A percentile compares a stretch with the other conserved stretches of the same genome.
These are phyloP conservation scores for Knipowitschia caucasica DNA, from an alignment of 2,797 vertebrate genomes.

Conservation along the genomic window DNA sequence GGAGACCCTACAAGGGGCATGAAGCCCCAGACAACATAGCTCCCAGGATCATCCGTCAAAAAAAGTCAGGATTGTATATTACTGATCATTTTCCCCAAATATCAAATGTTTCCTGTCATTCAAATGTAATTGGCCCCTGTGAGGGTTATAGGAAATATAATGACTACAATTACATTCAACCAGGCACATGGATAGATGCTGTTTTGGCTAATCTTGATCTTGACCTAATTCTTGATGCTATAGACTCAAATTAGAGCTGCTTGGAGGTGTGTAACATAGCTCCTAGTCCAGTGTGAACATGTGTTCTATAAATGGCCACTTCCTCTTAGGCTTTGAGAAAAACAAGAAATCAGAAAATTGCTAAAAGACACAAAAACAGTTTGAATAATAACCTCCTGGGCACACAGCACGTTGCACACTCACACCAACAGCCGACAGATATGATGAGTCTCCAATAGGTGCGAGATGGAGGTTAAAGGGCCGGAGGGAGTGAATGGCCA, in stretches of 20 bases:
- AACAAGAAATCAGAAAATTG: conserved; percentile 23
- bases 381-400: conserved; percentile 25
- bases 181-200: conserved; percentile 7
- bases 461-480: conserved; percentile 21
- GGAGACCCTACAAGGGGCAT: too few relatives aligned
- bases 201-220: neutral
- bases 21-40: too few relatives aligned
- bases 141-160: too few relatives aligned
- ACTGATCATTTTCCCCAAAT: too few relatives aligned
- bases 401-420: conserved; percentile 18
- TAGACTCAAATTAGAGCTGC: neutral
- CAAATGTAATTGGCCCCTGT: too few relatives aligned
- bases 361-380: conserved; percentile 25
- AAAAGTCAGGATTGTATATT: too few relatives aligned
- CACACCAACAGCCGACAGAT: conserved; percentile 6
- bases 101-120: too few relatives aligned
- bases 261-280: neutral
- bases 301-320: conserved; percentile 11
- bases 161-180: neutral
- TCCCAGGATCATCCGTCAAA: too few relatives aligned
- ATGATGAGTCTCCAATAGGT: neutral
- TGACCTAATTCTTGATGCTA: neutral
- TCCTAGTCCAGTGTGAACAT: conserved; percentile 1
- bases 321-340: conserved; percentile 24
- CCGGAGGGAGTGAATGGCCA: conserved; percentile 33